Conservation (phyloP, 2,797 vertebrate species). For the Centroberyx gerrardi region DNA sequence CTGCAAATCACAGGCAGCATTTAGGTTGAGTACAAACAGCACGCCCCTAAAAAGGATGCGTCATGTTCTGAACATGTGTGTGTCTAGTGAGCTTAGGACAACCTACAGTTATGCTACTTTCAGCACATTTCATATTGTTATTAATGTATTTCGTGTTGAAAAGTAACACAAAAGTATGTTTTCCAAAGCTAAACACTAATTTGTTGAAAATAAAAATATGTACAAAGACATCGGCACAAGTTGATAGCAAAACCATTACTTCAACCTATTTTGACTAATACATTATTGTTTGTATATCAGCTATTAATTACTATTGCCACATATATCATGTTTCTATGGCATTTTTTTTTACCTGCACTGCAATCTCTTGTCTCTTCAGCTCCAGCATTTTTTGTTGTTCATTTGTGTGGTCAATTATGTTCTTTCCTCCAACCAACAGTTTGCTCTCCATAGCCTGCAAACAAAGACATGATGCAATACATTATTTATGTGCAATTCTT, state of each 20-base stretch:
- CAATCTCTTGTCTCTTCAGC: conserved; percentile 94
- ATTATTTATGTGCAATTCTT: conserved; percentile 67
- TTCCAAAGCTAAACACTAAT: background rate
- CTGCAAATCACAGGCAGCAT: conserved; percentile 73
- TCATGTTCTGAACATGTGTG: background rate
- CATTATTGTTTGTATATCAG: background rate
- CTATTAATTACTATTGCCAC: background rate
- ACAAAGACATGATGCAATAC: conserved; percentile 52
- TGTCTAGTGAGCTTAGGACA: background rate
- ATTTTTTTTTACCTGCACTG: conserved; percentile 88
- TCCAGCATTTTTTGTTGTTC: conserved; percentile 97
- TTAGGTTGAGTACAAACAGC: background rate
- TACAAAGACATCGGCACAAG: background rate
- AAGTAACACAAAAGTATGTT: background rate
- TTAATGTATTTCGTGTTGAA: background rate
- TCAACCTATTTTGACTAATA: background rate
- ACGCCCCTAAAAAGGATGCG: background rate
- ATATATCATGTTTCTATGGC: background rate
- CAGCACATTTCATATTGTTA: background rate
- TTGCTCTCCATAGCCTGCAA: conserved; percentile 97
- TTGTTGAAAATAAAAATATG: background rate
- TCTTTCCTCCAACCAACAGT: conserved; percentile 94
- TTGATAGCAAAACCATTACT: background rate
- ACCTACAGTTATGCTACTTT: background rate
- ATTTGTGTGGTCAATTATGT: conserved; percentile 97